Evolutionary conservation across 2,113 vertebrate genomes (phyloP).

Genomic region (Dendropsophus ebraccatus): DNA sequence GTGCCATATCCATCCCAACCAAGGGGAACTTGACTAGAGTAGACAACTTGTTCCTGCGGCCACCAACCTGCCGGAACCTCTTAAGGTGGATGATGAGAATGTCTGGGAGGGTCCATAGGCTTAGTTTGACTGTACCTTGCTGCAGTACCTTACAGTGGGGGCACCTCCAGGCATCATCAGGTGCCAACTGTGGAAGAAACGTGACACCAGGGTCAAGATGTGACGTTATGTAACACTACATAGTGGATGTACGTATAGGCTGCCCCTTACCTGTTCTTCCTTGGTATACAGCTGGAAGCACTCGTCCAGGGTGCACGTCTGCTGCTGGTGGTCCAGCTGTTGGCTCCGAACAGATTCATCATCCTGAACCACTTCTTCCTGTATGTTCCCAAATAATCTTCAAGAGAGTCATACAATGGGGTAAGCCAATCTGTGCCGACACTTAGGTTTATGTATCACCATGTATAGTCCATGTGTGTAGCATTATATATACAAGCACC

Average conservation of each 20-base stretch:
- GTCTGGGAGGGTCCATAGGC: conserved; percentile 94
- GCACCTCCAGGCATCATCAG: conserved; percentile 94
- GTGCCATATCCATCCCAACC: conserved; percentile 88
- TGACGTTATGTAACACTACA: too few species aligned
- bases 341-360: conserved; percentile 83
- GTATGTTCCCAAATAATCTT: conserved; percentile 89
- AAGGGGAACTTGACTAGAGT: conserved; percentile 90
- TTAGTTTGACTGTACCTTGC: conserved; percentile 94
- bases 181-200: conserved; percentile 81
- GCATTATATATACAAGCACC: too few species aligned
- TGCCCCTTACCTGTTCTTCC: conserved; percentile 88
- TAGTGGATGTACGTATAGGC: not conserved
- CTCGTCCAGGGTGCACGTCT: conserved; percentile 91
- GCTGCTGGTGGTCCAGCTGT: conserved; percentile 87
- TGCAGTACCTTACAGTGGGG: conserved; percentile 93
- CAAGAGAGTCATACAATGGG: not conserved
- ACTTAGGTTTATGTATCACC: fast-evolving
- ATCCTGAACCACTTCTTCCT: conserved; percentile 89
- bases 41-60: conserved; percentile 91
- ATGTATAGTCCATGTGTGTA: not conserved
- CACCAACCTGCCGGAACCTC: conserved; percentile 91
- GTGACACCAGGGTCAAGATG: not conserved
- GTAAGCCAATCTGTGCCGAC: not conserved
- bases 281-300: conserved; percentile 98
- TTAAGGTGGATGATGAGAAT: conserved; percentile 97